phyloP scores from a whole-genome alignment of 2,797 vertebrate genomes.

The Ptychobarbus kaznakovi region DNA sequence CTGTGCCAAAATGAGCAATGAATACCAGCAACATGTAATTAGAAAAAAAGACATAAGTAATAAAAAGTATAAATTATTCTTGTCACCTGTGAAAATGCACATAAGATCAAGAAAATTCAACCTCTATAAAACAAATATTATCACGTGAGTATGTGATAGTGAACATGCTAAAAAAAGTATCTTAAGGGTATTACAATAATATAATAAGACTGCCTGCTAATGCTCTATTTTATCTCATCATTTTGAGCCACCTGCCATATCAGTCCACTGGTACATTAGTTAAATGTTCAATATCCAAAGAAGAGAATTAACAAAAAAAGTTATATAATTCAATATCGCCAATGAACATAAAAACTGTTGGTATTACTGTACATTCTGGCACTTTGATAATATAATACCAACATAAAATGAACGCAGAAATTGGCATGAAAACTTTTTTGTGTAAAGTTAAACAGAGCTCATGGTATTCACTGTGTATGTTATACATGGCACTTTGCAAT shows the following conservation, averaged over 20 bases:
- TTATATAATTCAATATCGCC: neutral
- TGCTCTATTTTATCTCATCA: neutral
- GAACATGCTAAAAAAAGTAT: no score
- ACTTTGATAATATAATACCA: neutral
- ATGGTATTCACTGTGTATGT: neutral
- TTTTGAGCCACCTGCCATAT: neutral
- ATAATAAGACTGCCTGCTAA: neutral
- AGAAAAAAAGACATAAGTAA: neutral
- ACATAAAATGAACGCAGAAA: neutral
- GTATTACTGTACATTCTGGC: neutral
- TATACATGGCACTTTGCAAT: neutral
- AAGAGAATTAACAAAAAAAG: neutral
- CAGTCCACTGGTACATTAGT: neutral
- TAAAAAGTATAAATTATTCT: neutral
- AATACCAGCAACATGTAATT: neutral
- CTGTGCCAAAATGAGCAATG: neutral
- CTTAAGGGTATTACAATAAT: neutral
- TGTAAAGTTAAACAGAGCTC: neutral
- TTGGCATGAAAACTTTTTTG: neutral
- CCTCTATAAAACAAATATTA: neutral
- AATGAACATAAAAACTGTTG: no score
- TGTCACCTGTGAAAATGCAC: neutral
- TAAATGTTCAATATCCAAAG: neutral
- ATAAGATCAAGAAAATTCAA: neutral
- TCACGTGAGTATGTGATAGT: no score